Base-by-base conservation (phyloP, 1,140 invertebrate species). In the Philaenus spumarius region DNA sequence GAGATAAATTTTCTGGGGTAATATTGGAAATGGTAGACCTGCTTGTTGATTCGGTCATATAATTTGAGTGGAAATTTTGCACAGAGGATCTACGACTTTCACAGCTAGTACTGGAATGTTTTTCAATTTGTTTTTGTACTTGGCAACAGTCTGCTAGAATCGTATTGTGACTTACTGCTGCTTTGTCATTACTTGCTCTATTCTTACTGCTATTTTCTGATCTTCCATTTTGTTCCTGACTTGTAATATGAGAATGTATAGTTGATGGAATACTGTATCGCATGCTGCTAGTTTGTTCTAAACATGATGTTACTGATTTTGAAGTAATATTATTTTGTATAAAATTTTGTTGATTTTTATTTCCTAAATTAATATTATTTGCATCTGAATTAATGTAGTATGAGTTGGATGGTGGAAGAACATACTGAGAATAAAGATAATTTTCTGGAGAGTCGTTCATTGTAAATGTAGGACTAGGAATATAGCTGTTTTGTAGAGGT, bases 391-490 rank as follows among this genome's bases (percentile, higher is more conserved):
- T 34, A 14, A 46, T 35, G 20, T 43, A 57, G 30, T 57, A 57
- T 1, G 45, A 48, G 26, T 43, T 57, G 23, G 55, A 9, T 53
- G 50, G 20, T 17, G 22, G 22, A 12, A 43, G 42, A 15, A 15
- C 17, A 20, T 42, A 43, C 23, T 45, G 30, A 15, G 43, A 45
- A 34, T 46, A 57, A 22, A 57, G 17, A 34, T 19, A 47, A 39
- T 57, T 42, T 19, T 57, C 55, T 48, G 42, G 55, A 14, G 55
- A 47, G 17, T 57, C 55, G 47, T 30, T 57, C 9, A 57, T 19
- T 6, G 43, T 3, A 39, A 57, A 57, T 9, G 42, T 57, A 24
- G 55, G 55, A 20, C 55, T 57, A 3, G 55, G 46, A 19, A 57
- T 47, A 57, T 47, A 57, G 35, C 30, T 51, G n/a, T 42, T 20